A percentile compares a stretch with the other conserved stretches of the same genome.
These are phyloP conservation scores for Acholoe squamosa DNA, from an alignment of 2,888 invertebrate species.

Conservation along the genomic window DNA sequence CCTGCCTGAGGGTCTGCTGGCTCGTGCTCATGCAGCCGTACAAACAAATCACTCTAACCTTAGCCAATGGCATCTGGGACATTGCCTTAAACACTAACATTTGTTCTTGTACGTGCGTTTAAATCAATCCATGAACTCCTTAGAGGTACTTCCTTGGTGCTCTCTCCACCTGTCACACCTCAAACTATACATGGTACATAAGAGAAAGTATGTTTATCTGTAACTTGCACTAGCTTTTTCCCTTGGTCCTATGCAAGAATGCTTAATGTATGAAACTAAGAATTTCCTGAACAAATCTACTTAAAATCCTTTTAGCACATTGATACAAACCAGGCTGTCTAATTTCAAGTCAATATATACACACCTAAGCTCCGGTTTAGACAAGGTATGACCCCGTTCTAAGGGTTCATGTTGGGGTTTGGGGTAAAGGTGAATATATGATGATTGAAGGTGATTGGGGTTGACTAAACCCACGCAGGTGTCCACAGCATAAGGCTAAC, in stretches of 20 bases:
- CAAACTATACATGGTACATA: background rate
- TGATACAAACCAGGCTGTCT: too few relatives aligned
- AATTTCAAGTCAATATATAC: too few relatives aligned
- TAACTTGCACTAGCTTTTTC: background rate
- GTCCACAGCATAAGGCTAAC: background rate
- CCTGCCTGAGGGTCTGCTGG: background rate
- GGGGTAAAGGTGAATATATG: background rate
- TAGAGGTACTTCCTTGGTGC: background rate
- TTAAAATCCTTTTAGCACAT: too few relatives aligned
- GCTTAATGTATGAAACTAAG: too few relatives aligned
- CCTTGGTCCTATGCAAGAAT: too few relatives aligned
- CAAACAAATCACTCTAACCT: conserved; percentile 21
- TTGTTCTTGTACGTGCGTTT: background rate
- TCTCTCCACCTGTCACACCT: background rate
- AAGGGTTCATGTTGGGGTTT: background rate
- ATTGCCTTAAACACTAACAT: conserved; percentile 5
- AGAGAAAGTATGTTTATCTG: background rate
- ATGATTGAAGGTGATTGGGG: background rate
- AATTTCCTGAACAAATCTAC: too few relatives aligned
- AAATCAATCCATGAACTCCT: background rate
- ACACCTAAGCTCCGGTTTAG: too few relatives aligned
- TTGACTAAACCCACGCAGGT: background rate
- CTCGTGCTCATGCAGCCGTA: background rate
- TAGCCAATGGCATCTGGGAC: background rate
- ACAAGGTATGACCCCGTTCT: background rate